Percentiles rank a stretch among this genome's conserved stretches.
Conservation (phyloP, 2,888 invertebrate genomes). For the Frankliniella intonsa region DNA sequence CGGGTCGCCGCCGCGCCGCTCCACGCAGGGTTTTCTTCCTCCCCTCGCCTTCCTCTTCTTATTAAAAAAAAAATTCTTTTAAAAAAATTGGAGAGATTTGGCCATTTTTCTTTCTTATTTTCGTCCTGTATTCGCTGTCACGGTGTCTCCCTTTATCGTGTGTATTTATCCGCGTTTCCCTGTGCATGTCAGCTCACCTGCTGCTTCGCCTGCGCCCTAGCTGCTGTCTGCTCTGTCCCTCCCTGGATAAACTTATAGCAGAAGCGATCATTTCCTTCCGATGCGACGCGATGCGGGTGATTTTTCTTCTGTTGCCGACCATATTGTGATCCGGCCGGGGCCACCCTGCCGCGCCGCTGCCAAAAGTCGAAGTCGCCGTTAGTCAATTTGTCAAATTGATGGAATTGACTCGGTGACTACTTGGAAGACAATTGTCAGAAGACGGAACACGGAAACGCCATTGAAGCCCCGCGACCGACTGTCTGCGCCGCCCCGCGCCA, state of each 20-base stretch:
- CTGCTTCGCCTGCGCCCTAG: too few species aligned
- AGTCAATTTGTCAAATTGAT: conserved; percentile 5
- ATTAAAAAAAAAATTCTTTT: not conserved
- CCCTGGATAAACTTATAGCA: not conserved
- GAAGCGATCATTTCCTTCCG: not conserved
- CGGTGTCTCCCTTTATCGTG: too few species aligned
- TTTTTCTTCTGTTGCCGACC: not conserved
- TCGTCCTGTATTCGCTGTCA: not conserved
- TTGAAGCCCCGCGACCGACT: not conserved
- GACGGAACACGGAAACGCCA: conserved; percentile 1
- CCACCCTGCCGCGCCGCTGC: not conserved
- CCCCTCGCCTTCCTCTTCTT: too few species aligned
- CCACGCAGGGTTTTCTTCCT: too few species aligned
- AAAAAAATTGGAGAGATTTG: not conserved
- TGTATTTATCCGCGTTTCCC: too few species aligned
- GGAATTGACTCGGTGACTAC: not conserved
- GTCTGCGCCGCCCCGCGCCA: not conserved
- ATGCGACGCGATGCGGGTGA: too few species aligned
- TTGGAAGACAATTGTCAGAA: not conserved
- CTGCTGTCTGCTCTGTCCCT: too few species aligned
- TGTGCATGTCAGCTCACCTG: too few species aligned
- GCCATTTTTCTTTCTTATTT: not conserved
- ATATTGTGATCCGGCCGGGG: too few species aligned
- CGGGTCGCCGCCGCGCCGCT: too few species aligned
- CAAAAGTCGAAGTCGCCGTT: not conserved